Conservation (phyloP, 2,113 vertebrate species). For the Microcebus lehilahytsara region DNA sequence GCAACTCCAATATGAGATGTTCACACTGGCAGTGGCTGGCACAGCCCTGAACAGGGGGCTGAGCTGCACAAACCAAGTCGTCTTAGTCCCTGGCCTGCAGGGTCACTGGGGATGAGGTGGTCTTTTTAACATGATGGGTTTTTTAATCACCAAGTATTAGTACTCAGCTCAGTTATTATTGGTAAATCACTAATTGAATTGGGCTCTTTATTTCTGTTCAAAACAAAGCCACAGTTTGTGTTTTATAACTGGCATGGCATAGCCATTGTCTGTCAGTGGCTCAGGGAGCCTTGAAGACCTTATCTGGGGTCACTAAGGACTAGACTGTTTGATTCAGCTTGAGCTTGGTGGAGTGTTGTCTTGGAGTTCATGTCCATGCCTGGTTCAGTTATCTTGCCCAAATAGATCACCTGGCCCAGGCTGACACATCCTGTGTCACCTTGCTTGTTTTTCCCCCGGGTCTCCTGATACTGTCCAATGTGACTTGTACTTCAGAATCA, state of each 20-base stretch:
- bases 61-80: not conserved
- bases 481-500: not conserved
- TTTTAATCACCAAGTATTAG: not conserved
- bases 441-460: not conserved
- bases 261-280: no score
- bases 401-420: no score
- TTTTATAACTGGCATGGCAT: not conserved
- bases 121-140: not conserved
- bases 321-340: not conserved
- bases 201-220: not conserved
- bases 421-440: not conserved
- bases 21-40: not conserved
- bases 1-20: not conserved
- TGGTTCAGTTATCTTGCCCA: not conserved
- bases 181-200: not conserved
- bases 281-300: not conserved
- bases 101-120: not conserved
- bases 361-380: not conserved
- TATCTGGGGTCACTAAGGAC: not conserved
- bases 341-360: not conserved
- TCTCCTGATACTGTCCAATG: not conserved
- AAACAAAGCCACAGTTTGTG: not conserved
- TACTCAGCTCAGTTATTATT: not conserved
- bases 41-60: not conserved
- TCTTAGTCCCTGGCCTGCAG: not conserved